Base-by-base conservation (phyloP, 92 coral and sea anemone genomes). In the Virgularia gustaviana region DNA sequence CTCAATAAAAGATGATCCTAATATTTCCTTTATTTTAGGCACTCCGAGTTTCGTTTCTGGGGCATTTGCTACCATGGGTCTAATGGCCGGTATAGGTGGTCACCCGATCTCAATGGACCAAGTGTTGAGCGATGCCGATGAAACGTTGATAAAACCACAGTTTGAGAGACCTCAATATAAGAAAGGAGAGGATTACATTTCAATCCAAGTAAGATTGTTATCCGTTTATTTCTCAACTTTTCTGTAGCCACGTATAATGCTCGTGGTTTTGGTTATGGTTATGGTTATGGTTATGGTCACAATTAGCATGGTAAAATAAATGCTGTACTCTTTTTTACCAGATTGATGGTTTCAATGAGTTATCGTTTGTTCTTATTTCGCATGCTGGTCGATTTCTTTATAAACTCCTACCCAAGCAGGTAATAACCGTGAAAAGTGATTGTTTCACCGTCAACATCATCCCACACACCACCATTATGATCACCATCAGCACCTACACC, bases 301-400 rank as follows among this genome's bases (percentile, higher is more conserved):
- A n/a, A n/a, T n/a, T n/a, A n/a, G n/a, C 19, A 43, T 3, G 3
- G 19, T 43, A 57, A 9, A 4, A 10, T 31, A n/a, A 2, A 8
- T 25, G 5, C n/a, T n/a, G n/a, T n/a, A n/a, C 37, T 60, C 34
- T 31, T 25, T n/a, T 30, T 73, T 18, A 29, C 28, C 44, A 92
- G 98, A 89, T 92, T 13, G 88, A 88, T 74, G 98, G 90, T n/a
- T 88, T 83, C 72, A 63, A 84, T 68, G 73, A 79, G 30, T 71
- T 89, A 24, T 57, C 85, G 24, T 74, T 60, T 73, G 88, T 92
- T 30, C 90, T 87, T 13, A 79, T 92, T 49, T 41, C 72, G 30
- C 91, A 85, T 37, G 86, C 96, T 20, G 98, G 98, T 32, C 90
- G 81, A 45, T 92, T 80, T 70, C 81, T 85, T 49, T 85, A 84